phyloP scores from a whole-genome alignment of 2,888 invertebrate species.

The Tribolium freemani region DNA sequence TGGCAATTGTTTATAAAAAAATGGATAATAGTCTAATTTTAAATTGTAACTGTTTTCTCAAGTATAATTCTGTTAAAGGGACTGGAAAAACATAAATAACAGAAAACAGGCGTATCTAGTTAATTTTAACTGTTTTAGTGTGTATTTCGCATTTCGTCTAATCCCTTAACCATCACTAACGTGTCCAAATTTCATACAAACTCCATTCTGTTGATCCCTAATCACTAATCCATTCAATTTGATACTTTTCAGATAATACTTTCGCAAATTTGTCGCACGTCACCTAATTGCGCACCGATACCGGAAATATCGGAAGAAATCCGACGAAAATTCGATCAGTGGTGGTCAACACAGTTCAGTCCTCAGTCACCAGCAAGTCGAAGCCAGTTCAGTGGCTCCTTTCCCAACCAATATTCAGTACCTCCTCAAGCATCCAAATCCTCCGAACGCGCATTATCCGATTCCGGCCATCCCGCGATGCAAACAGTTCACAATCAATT shows the following conservation, averaged over 20 bases:
- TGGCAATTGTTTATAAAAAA: no score
- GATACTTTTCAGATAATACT: conserved; percentile 78
- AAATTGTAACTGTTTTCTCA: no score
- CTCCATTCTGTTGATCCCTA: no score
- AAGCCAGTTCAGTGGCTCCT: conserved; percentile 67
- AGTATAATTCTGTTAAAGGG: no score
- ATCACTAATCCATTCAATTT: no score
- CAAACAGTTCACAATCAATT: conserved; percentile 84
- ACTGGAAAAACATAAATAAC: no score
- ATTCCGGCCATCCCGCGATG: conserved; percentile 79
- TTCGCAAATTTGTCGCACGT: conserved; percentile 85
- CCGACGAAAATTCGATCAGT: conserved; percentile 90
- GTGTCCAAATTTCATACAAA: no score
- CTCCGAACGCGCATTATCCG: conserved; percentile 71
- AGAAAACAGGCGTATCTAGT: no score
- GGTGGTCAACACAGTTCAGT: conserved; percentile 84
- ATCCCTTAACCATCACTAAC: no score
- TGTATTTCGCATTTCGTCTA: no score
- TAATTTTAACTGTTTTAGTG: no score
- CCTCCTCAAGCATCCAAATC: conserved; percentile 65
- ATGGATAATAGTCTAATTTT: no score
- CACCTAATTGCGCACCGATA: conserved; percentile 76
- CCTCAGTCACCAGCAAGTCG: conserved; percentile 68
- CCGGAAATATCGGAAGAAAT: conserved; percentile 87
- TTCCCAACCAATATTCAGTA: conserved; percentile 70